These are phyloP conservation scores for Cistogaster globosa DNA, from an alignment of 2,888 invertebrate species.

Conservation along the genomic window DNA sequence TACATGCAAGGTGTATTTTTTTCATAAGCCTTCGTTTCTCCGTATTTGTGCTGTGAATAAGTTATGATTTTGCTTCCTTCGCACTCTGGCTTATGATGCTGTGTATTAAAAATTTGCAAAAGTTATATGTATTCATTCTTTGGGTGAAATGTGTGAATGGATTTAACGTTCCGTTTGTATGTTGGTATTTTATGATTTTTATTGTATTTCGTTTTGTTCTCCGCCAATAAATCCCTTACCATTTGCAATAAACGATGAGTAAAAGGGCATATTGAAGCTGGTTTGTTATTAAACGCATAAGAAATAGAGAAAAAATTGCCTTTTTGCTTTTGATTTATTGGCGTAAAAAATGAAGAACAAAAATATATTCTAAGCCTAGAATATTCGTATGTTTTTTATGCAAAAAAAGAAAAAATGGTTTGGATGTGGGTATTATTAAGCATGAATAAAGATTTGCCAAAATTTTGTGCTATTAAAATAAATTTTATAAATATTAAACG, in stretches of 20 bases:
- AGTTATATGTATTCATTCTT: constrained; percentile 20
- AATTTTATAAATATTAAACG: constrained; percentile 52
- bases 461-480: neutral
- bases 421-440: too few species aligned
- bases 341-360: constrained; percentile 64
- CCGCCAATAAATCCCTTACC: constrained; percentile 63
- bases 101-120: neutral
- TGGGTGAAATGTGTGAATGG: neutral
- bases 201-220: constrained; percentile 24
- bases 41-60: constrained; percentile 1
- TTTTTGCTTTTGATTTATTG: constrained; percentile 68
- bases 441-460: neutral
- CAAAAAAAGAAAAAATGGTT: neutral
- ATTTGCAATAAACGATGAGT: constrained; percentile 64
- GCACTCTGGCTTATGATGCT: constrained; percentile 31
- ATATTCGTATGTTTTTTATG: neutral
- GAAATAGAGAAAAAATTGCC: constrained; percentile 43
- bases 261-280: constrained; percentile 37
- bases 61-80: constrained; percentile 18
- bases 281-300: constrained; percentile 43
- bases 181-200: constrained; percentile 29
- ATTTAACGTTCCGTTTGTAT: constrained; percentile 26
- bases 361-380: constrained; percentile 63
- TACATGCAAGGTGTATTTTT: constrained; percentile 65
- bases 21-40: constrained; percentile 7